A percentile compares a stretch with the other conserved stretches of the same genome.
These are phyloP conservation scores for Gambusia yucatana DNA, from an alignment of 2,797 vertebrate species.

Conservation along the genomic window DNA sequence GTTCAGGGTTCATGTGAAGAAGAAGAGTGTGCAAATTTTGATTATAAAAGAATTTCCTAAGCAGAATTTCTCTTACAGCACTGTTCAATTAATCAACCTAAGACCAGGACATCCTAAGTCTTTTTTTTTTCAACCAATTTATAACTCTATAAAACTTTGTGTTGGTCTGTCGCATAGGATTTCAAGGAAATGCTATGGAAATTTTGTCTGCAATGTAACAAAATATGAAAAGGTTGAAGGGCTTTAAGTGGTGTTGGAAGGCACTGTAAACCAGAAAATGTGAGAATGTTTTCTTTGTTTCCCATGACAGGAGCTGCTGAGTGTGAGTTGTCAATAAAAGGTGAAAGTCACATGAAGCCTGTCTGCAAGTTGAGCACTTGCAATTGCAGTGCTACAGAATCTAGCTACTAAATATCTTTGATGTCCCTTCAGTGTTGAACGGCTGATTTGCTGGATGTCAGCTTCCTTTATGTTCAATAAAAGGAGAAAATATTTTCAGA, in stretches of 20 bases:
- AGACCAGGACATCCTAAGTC: too few relatives aligned
- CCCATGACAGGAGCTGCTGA: slow-evolving; percentile 35
- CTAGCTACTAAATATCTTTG: slow-evolving; percentile 43
- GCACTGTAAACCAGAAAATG: slow-evolving; percentile 27
- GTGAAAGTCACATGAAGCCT: slow-evolving; percentile 29
- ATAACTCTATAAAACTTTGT: background rate
- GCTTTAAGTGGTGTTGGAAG: background rate
- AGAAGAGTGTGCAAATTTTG: background rate
- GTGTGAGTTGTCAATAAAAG: slow-evolving; percentile 26
- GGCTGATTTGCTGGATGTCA: slow-evolving; percentile 73
- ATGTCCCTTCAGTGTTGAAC: slow-evolving; percentile 38
- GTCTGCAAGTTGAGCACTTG: slow-evolving; percentile 39
- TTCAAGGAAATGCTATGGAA: background rate
- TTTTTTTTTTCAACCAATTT: background rate
- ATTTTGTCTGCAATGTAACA: background rate
- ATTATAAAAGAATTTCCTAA: background rate
- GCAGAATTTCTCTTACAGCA: background rate
- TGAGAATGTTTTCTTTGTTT: slow-evolving; percentile 48
- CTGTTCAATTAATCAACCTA: background rate
- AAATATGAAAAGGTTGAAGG: background rate
- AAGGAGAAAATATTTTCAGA: slow-evolving; percentile 72
- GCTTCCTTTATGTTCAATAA: slow-evolving; percentile 39
- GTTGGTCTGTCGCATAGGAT: background rate
- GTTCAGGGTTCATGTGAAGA: too few relatives aligned
- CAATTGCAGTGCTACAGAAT: slow-evolving; percentile 58